phyloP scores from a whole-genome alignment of 2,797 vertebrate species.

The Anas flavirostris region DNA sequence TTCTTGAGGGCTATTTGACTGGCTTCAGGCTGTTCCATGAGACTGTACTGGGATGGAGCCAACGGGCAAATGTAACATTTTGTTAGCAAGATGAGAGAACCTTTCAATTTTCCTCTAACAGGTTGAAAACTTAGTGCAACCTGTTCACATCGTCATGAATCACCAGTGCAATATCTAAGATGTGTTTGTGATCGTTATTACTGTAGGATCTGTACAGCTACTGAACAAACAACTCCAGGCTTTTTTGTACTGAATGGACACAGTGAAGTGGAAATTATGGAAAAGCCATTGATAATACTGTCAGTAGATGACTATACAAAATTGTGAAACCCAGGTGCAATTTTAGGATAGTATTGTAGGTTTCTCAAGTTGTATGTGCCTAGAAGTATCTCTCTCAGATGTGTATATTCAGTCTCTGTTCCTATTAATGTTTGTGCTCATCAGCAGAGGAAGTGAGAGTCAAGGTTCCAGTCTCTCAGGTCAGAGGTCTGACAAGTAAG shows the following conservation, averaged over 20 bases:
- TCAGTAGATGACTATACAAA: background rate
- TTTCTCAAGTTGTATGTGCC: background rate
- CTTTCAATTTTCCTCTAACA: constrained; percentile 7
- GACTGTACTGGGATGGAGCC: background rate
- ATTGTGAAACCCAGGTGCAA: background rate
- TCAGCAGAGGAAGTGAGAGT: background rate
- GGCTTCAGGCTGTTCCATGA: constrained; percentile 4
- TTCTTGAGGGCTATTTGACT: constrained; percentile 3
- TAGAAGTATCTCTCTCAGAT: background rate
- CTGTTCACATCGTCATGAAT: background rate
- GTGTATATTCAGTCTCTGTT: background rate
- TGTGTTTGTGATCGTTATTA: background rate
- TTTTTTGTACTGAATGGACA: background rate
- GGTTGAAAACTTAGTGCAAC: background rate
- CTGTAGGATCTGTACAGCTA: background rate
- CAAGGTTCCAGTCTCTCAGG: background rate
- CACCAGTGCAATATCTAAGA: background rate
- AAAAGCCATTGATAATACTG: background rate
- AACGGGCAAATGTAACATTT: background rate
- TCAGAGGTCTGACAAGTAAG: background rate
- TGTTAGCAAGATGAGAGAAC: background rate
- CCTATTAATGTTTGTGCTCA: background rate
- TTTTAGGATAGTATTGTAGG: background rate
- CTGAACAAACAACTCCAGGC: background rate
- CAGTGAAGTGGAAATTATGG: background rate